Base-by-base conservation (phyloP, 1,140 invertebrate genomes). In the Eulimnadia texana region DNA sequence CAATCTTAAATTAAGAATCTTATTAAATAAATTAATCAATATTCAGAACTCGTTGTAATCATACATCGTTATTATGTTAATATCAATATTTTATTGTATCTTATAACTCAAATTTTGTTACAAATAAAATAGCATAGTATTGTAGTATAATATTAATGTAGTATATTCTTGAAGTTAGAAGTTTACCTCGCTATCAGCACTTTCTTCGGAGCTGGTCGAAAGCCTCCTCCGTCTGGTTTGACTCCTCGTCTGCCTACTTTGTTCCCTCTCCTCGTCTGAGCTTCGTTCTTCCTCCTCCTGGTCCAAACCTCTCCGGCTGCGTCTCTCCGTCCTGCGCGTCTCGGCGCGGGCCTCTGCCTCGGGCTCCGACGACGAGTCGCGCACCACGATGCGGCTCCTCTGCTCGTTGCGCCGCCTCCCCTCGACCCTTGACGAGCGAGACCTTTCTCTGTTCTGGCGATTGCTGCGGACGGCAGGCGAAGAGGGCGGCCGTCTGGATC, bases 171-270 rank as follows among this genome's bases (percentile, higher is more conserved):
- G 16, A 42, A 42, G 6, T 42, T 42, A 42, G 16, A 42, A 50
- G 50, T 3, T 61, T 54, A 42, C 60, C 24, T 3, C 50, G 27
- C 28, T 51, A 19, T 23, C 27, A 49, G 6, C 33, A 16, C 33
- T 42, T 16, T 42, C 33, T 6, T 42, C 33, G 33, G 33, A 16
- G 33, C 33, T 42, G 16, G 6, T 42, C 6, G 33, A 42, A 6
- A 42, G 33, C 33, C 33, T 42, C 33, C 33, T 42, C 33, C 16
- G 33, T 42, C 33, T 42, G 33, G 33, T 42, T 42, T 42, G 33
- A 42, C 33, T 64, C 55, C 16, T 54, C 33, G 23, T 54, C 63
- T 42, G 33, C 33, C 33, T 42, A 16, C 33, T 42, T 6, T 42
- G 6, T 16, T 42, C 51, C 54, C n/a, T 3, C 42, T 62, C 27